Evolutionary conservation across 2,888 invertebrate species (phyloP), one percentile per base, ranked within the genome.

Genomic region (Helleia helle): DNA sequence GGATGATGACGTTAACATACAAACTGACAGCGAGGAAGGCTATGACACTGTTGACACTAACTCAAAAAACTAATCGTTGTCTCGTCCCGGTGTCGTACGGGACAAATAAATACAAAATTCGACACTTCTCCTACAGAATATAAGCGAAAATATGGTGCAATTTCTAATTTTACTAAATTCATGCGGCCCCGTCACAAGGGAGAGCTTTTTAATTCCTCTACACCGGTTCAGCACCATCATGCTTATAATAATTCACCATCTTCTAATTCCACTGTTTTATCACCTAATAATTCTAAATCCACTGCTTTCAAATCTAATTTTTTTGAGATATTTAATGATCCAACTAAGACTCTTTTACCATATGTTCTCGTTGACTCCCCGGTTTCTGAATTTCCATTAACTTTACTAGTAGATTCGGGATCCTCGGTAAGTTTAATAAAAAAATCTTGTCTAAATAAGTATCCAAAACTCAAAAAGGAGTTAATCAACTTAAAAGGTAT

Each of bases 331-430:
- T 1, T 28, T 6, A 43, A 17, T 8, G 41, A 50, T 26, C 41
- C 50, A 1, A 36, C 42, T 2, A 49, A 51, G 26, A 41, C n/a
- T n/a, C 28, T 46, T 1, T 30, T 52, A 26, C 55, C 51, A n/a
- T 44, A 51, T 15, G 31, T 50, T 1, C 26, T 49, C 6, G 14
- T 52, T 1, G 7, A 52, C 12, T 38, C 50, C 2, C 5, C 38
- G 9, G 38, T 51, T 1, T 51, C 53, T 0, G 43, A 50, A 5
- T 38, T 43, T 6, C 52, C 52, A 8, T 8, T 52, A 14, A 30
- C 44, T 1, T 36, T 53, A 1, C 39, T 53, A 11, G 42, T 54
- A 0, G 56, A 53, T 15, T 41, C 51, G 1, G 52, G 50, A 2
- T 47, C 54, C 7, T 36, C 52, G 14, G 34, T 52, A 18, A 42